Evolutionary conservation across 30 jellyfish, hydroid and myxozoan genomes (phyloP).

Genomic region (Chrysaora quinquecirrha): DNA sequence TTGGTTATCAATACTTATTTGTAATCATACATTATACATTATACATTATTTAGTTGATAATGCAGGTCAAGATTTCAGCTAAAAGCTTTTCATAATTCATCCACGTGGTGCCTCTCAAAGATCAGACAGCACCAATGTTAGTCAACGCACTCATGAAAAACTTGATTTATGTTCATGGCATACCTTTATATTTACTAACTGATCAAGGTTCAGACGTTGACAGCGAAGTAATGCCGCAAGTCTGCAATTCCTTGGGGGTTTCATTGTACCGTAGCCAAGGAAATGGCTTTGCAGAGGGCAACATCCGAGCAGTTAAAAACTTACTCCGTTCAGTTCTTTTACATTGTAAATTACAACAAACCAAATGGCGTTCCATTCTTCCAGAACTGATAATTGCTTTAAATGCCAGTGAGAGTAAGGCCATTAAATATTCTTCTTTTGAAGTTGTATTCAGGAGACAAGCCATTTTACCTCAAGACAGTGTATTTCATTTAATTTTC

Average conservation of each 20-base stretch:
- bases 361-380: slow-evolving; percentile 4
- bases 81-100: not conserved
- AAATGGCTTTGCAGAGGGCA: too few relatives aligned
- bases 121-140: slow-evolving; percentile 37
- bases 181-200: too few relatives aligned
- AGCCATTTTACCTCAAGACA: slow-evolving; percentile 5
- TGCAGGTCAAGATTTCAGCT: too few relatives aligned
- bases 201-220: not conserved
- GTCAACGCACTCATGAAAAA: too few relatives aligned
- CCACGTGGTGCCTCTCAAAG: too few relatives aligned
- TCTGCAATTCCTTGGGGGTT: slow-evolving; percentile 13
- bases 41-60: too few relatives aligned
- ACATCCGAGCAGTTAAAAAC: too few relatives aligned
- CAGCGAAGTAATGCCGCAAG: slow-evolving; percentile 15
- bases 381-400: not conserved
- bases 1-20: too few relatives aligned
- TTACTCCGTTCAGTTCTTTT: slow-evolving; percentile 2
- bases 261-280: slow-evolving; percentile 12
- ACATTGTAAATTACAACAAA: slow-evolving; percentile 3
- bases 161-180: too few relatives aligned
- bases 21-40: too few relatives aligned
- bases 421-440: not conserved
- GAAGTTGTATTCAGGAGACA: slow-evolving; percentile 1
- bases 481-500: not conserved
- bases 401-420: not conserved